Evolutionary conservation across 2,797 vertebrate genomes (phyloP), one percentile per base, ranked within the genome.

Genomic region (Falco cherrug): DNA sequence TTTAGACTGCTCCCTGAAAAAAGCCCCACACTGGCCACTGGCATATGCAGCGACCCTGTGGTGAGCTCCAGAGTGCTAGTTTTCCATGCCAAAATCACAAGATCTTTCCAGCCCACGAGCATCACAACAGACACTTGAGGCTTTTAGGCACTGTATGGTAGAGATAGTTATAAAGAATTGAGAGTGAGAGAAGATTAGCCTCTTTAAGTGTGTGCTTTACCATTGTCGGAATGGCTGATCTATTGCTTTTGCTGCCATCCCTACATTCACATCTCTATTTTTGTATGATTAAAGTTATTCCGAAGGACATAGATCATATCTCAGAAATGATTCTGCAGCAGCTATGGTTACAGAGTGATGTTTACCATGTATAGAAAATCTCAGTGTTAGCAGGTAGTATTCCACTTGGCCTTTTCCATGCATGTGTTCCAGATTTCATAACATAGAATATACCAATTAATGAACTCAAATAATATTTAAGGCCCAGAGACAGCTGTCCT

Each of bases 41-140:
- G 10, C 16, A 21, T 6, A 1, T 6, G 33, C 41, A 31, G 45
- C 0, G 28, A 39, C 21, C 19, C 37, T 28, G 2, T 7, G 41
- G 5, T 28, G 28, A 69, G 64, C 28, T 50, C 33, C 1, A 0
- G 26, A 22, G 24, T 18, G 19, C 43, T 57, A 24, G 7, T 29
- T 74, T 51, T 65, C 26, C 28, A 9, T 6, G 11, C 37, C 31
- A 50, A 41, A 74, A 47, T 60, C 45, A 53, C 45, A 24, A 45
- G 26, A 21, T 20, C 28, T 79, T 56, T 47, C 50, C 33, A 60
- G 24, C 43, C 43, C 15, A 2, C 7, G 15, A 65, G 51, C 51
- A n/a, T 28, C 3, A 1, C 22, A n/a, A 47, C 33, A 78, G 59
- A 9, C 20, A 12, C 47, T 60, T 79, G 17, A 35, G 54, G 73